Base-by-base conservation (phyloP, 2,888 invertebrate species). In the Lydus trimaculatus region DNA sequence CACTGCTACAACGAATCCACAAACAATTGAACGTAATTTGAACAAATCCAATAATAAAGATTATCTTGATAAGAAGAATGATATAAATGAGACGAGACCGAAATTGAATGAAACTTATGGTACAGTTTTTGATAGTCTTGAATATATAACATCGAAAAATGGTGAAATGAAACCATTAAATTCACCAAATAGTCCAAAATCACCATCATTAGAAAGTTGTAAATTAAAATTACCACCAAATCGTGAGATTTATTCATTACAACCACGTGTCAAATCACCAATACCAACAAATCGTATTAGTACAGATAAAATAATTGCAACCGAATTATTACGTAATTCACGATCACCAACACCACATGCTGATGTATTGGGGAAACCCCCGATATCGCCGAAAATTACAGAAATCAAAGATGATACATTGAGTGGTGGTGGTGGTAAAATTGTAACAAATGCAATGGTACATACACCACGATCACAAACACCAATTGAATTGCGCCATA, bases 241-340 rank as follows among this genome's bases (percentile, higher is more conserved):
- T 71, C 76, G 85, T 66, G 84, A 85, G 65, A 82, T 82, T 60
- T 74, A 81, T 13, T 82, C 82, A 58, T 73, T 83, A 43, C 81
- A 83, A 64, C 84, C 85, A 7, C 76, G 85, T 63, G 76, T 85
- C 25, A 82, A 78, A 70, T 85, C 85, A n/a, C 85, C 85, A 0
- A 81, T 85, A 66, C 84, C 85, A 5, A 78, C 80, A 64, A 78
- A 80, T 60, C 78, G 79, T 72, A 75, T 84, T 8, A 83, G 84
- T 69, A 81, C 85, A 2, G 84, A 85, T 67, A 84, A 84, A 74
- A 79, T 84, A 20, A 84, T 85, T 63, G 84, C 84, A 5, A 85
- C 84, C 0, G 84, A 85, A 73, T 75, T 85, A 13, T 66, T 85
- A 60, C 81, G 82, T 67, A 76, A 73, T 61, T 76, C 78, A 31